Percentiles rank a stretch among this genome's conserved stretches.
These are phyloP conservation scores for Aleadryas rufinucha DNA, from an alignment of 2,113 vertebrate genomes.

Conservation along the genomic window DNA sequence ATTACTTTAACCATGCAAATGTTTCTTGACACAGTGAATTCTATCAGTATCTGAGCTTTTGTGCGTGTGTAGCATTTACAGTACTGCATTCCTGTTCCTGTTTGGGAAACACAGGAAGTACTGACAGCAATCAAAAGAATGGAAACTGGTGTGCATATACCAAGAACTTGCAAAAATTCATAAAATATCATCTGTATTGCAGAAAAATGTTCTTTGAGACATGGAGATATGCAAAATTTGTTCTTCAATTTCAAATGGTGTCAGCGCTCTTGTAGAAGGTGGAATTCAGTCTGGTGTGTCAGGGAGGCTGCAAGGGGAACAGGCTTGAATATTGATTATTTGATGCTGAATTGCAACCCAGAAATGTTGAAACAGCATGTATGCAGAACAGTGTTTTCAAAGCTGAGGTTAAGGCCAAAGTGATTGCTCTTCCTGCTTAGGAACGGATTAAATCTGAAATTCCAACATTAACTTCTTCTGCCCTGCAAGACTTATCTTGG, in stretches of 20 bases:
- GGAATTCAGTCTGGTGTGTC: conserved; percentile 4
- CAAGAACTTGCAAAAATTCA: neutral
- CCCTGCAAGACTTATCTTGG: neutral
- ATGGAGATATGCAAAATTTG: neutral
- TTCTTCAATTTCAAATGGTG: neutral
- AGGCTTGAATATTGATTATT: conserved; percentile 62
- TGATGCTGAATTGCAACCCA: conserved; percentile 55
- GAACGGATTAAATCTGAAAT: conserved; percentile 51
- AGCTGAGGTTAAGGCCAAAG: conserved; percentile 53
- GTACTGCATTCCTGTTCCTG: neutral
- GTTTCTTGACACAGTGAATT: neutral
- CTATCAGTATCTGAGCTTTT: neutral
- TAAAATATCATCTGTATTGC: neutral
- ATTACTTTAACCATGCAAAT: neutral
- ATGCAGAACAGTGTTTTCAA: conserved; percentile 41
- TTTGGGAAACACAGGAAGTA: neutral
- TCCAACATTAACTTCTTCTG: conserved; percentile 35
- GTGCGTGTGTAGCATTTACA: neutral
- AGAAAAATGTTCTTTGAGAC: neutral
- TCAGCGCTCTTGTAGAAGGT: neutral
- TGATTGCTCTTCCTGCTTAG: conserved; percentile 45
- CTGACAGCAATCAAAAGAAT: neutral
- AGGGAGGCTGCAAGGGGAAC: conserved; percentile 35
- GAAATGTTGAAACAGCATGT: conserved; percentile 66
- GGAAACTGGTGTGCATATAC: neutral